Conservation (phyloP, 2,888 invertebrate species). For the Protophormia terraenovae region DNA sequence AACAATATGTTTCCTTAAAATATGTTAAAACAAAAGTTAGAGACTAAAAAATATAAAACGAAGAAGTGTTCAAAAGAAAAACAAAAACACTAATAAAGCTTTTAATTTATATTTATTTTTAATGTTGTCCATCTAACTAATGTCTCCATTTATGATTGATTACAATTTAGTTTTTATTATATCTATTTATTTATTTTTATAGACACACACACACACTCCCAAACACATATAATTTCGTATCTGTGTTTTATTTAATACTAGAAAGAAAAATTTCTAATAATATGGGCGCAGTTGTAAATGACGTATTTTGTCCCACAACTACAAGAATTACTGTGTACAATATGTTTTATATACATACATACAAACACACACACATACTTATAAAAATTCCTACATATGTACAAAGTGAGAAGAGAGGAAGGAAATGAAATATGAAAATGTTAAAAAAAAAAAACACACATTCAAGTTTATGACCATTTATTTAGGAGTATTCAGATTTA, state of each 20-base stretch:
- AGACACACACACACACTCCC: neutral
- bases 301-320: slow-evolving; percentile 31
- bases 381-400: neutral
- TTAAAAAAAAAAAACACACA: slow-evolving; percentile 1
- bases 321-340: neutral
- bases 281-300: slow-evolving; percentile 46
- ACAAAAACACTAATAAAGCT: neutral
- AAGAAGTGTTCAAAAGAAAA: neutral
- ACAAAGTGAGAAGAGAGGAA: neutral
- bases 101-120: neutral
- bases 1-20: slow-evolving; percentile 49
- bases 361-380: neutral
- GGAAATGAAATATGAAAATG: neutral
- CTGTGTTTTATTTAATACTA: neutral
- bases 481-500: slow-evolving; percentile 1
- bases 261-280: slow-evolving; percentile 6
- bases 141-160: slow-evolving; percentile 13
- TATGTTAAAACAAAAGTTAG: neutral
- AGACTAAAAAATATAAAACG: neutral
- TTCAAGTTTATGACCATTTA: slow-evolving; percentile 28
- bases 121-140: neutral
- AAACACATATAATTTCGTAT: neutral
- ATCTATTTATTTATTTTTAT: slow-evolving; percentile 1
- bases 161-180: neutral
- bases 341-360: neutral